Conservation (phyloP, 2,888 invertebrate species). For the Perizoma flavofasciatum region DNA sequence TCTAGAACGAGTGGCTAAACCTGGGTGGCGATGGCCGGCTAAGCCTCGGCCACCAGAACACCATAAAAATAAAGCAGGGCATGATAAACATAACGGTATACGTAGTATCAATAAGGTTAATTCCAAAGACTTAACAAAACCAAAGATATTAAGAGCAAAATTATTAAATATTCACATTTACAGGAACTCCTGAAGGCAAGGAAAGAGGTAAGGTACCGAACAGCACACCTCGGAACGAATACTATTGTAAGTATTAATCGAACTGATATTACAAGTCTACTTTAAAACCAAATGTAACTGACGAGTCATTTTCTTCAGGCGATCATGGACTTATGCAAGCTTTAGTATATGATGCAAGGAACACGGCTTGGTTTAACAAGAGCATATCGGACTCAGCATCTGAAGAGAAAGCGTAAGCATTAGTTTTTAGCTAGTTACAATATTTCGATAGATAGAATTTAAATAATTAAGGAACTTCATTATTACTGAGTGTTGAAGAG, state of each 20-base stretch:
- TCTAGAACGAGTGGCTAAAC: slow-evolving; percentile 89
- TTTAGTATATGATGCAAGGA: slow-evolving; percentile 93
- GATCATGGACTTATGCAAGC: slow-evolving; percentile 93
- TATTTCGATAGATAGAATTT: neutral
- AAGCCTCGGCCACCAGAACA: slow-evolving; percentile 87
- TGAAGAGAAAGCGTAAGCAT: slow-evolving; percentile 85
- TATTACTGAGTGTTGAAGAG: neutral
- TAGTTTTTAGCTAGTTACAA: neutral
- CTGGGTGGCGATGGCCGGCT: slow-evolving; percentile 93
- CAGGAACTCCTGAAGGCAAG: slow-evolving; percentile 67
- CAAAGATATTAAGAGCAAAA: neutral
- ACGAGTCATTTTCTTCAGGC: slow-evolving; percentile 76
- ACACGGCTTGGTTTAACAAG: slow-evolving; percentile 93
- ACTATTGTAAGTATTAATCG: slow-evolving; percentile 78
- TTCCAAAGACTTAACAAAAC: too few relatives aligned
- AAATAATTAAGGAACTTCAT: neutral
- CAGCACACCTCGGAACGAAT: slow-evolving; percentile 73
- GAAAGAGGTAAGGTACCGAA: slow-evolving; percentile 71
- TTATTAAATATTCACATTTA: slow-evolving; percentile 32
- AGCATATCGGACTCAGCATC: slow-evolving; percentile 89
- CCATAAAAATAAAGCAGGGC: slow-evolving; percentile 81
- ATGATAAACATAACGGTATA: slow-evolving; percentile 71
- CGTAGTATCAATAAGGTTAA: too few relatives aligned
- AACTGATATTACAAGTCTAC: neutral
- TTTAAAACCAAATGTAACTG: neutral